Evolutionary conservation across 2,797 vertebrate species (phyloP), one percentile per base, ranked within the genome.

Genomic region (Crenuchus spilurus): DNA sequence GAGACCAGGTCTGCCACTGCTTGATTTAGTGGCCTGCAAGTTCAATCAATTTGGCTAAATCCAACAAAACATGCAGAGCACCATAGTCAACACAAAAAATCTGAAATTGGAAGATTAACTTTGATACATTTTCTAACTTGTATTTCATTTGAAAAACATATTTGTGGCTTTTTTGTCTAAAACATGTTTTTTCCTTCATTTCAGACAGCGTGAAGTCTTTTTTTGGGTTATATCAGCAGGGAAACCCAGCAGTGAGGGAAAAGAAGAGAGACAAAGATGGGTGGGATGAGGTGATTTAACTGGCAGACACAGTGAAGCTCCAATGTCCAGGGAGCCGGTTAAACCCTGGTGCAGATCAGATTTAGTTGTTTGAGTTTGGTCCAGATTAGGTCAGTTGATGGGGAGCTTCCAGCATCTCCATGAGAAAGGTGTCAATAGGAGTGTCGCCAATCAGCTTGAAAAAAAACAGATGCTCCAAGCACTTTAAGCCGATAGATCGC

Each of bases 381-480:
- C 78, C 62, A 39, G 42, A 78, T 84, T 93, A 94, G 80, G 95
- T 94, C 78, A 96, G 91, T 89, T 95, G 95, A 87, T 96, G 95
- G 39, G 95, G 95, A 3, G 95, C 95, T 88, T 96, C 95, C 0
- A 96, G 92, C 96, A 97, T 96, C 90, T 97, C 96, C 96, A 96
- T 96, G 76, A 97, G 93, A 87, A 97, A 97, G 83, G 95, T 97
- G 91, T 97, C 96, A 0, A 97, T 97, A 77, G 96, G 96, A 31
- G 96, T 97, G 89, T 97, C 96, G 0, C 96, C 96, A 3, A 97
- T 97, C 81, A 97, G 94, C 88, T 97, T 97, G 84, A 97, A 97
- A 90, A 97, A 97, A 90, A 97, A 97, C 82, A 97, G 93, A 86
- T 97, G 96, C 90, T 97, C 96, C 85, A 97, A 89, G 86, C 96